Base-by-base conservation (phyloP, 92 coral and sea anemone genomes). In the Porites evermanni region DNA sequence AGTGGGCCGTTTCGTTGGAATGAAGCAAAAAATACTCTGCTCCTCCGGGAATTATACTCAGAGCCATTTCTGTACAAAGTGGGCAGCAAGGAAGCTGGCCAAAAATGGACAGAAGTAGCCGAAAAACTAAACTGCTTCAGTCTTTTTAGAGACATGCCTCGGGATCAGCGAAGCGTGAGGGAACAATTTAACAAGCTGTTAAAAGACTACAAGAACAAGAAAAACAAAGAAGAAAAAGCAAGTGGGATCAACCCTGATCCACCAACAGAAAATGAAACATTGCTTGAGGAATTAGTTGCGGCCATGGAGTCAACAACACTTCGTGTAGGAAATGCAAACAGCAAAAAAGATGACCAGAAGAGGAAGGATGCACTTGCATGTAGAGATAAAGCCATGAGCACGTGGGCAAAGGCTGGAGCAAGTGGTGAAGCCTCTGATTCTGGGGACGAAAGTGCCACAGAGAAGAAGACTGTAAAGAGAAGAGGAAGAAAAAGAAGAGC, bases 361-460 rank as follows among this genome's bases (percentile, higher is more conserved):
- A 93, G 93, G 67, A 87, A 93, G 66, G 93, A 89, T 79, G 93
- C 91, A 59, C 88, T 90, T 83, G 90, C 88, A 24, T 79, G 79
- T 74, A 80, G 88, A 84, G 91, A 84, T 60, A 89, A 87, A 74
- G 95, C 93, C 80, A 89, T 89, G 93, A 84, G 81, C 56, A 93
- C 93, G 56, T 87, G 93, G 91, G 78, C 83, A 26, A 93, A 90
- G 82, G 93, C 91, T 67, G 92, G 75, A 50, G 78, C 79, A 79
- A 72, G 85, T 83, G 68, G 80, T 76, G 86, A 85, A 44, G 87
- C 61, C 77, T 87, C 88, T n/a, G 86, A 77, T 89, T 82, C 90
- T 69, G 91, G 88, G 72, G 88, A 84, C 18, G 91, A 89, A 82
- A 63, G 70, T 70, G 92, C 74, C 26, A 64, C 71, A 58, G 84